Base-by-base conservation (phyloP, 2,797 vertebrate species). In the Nyctalus aviator region DNA sequence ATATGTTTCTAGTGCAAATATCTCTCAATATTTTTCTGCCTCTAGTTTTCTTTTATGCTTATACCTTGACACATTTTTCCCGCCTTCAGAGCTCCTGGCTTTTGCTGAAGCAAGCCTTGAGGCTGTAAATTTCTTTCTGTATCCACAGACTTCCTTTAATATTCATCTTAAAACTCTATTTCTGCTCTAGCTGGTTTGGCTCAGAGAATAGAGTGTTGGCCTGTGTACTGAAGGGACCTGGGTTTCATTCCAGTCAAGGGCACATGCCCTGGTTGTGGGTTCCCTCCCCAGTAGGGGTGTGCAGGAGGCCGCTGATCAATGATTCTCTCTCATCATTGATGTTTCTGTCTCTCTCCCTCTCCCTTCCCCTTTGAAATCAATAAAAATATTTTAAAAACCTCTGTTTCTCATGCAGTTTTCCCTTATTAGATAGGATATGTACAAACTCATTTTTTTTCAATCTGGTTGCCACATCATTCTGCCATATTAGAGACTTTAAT, bases 121-220 rank as follows among this genome's bases (percentile, higher is more conserved):
- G 23, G 27, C 32, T 82, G 12, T 71, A 77, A 35, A 35, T 88
- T 85, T 92, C 41, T 85, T 46, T 92, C 27, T 9, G 18, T 79
- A 2, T 18, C 8, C 76, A 44, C 27, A 68, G 37, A 93, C 91
- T 94, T 90, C n/a, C 37, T 94, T 88, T 71, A 75, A 59, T 79
- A 57, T 1, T 27, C 44, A 48, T 75, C 23, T 50, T 88, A 91
- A 81, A 96, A 57, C 8, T 1, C 41, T 53, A 13, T 32, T 62
- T 62, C 27, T 62, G 59, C 27, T 12, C 27, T 62, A 30, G 59
- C 25, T 62, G 25, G 59, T 62, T 62, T 62, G 59, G 27, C 59
- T 62, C 27, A 30, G 59, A 30, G 59, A 62, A 62, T 62, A 62
- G 57, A 30, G 25, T 27, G 12, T 30, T 59, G 27, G 27, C 25